Evolutionary conservation across 2,797 vertebrate genomes (phyloP).

Genomic region (Betta splendens): DNA sequence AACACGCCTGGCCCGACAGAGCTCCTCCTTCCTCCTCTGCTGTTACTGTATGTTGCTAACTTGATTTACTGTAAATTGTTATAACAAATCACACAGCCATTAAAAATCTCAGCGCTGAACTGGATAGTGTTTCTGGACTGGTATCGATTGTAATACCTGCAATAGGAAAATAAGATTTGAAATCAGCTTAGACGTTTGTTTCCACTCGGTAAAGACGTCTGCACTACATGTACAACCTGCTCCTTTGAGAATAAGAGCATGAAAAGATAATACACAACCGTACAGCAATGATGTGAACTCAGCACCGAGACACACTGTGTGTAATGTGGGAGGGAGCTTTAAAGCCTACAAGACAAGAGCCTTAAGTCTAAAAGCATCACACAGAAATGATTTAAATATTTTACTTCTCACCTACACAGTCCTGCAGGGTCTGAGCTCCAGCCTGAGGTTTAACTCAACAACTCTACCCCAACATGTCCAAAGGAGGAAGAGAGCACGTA

Average conservation of each 20-base stretch:
- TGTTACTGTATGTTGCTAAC: conserved; percentile 49
- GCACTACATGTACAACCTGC: conserved; percentile 32
- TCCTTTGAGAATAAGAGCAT: conserved; percentile 19
- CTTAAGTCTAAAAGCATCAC: conserved; percentile 15
- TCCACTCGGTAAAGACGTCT: conserved; percentile 35
- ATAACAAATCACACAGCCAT: conserved; percentile 1
- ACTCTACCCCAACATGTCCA: too few relatives aligned
- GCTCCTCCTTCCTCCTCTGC: conserved; percentile 22
- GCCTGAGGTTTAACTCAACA: neutral
- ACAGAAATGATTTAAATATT: conserved; percentile 21
- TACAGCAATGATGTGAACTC: conserved; percentile 9
- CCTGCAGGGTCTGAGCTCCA: neutral
- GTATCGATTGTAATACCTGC: conserved; percentile 42
- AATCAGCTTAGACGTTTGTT: conserved; percentile 45
- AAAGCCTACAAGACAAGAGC: conserved; percentile 30
- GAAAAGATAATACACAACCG: conserved; percentile 22
- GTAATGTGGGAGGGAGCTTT: conserved; percentile 24
- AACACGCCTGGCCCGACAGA: conserved; percentile 48
- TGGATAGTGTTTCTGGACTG: conserved; percentile 33
- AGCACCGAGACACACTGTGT: conserved; percentile 2
- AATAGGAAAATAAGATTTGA: conserved; percentile 48
- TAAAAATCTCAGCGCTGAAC: neutral
- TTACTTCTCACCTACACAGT: conserved; percentile 8
- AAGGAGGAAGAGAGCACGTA: too few relatives aligned
- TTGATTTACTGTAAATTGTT: conserved; percentile 37